phyloP scores from a whole-genome alignment of 1,140 invertebrate genomes.

The Danaus melanippus region DNA sequence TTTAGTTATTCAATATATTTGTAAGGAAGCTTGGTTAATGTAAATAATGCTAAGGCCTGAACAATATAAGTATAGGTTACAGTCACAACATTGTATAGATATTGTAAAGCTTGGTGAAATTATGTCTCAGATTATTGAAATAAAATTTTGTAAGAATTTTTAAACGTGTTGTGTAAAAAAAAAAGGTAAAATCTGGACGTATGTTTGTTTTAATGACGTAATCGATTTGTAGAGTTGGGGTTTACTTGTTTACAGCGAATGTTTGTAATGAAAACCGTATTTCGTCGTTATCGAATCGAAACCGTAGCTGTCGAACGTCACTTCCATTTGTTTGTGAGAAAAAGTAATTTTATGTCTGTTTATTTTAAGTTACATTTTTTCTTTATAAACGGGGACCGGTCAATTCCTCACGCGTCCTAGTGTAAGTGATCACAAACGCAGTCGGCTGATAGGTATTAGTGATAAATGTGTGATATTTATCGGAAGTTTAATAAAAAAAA shows the following conservation, averaged over 20 bases:
- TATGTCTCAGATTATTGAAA: slow-evolving; percentile 42
- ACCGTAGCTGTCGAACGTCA: slow-evolving; percentile 18
- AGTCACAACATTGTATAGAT: slow-evolving; percentile 41
- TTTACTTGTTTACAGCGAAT: neutral
- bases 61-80: slow-evolving; percentile 51
- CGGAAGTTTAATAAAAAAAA: slow-evolving; percentile 19
- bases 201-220: slow-evolving; percentile 4
- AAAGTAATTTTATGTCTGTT: slow-evolving; percentile 17
- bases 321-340: slow-evolving; percentile 13
- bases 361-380: slow-evolving; percentile 39
- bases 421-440: slow-evolving; percentile 32
- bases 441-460: slow-evolving; percentile 43
- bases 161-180: slow-evolving; percentile 24
- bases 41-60: slow-evolving; percentile 48
- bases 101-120: slow-evolving; percentile 49
- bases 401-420: slow-evolving; percentile 41
- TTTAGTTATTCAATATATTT: slow-evolving; percentile 26
- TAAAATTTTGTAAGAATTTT: slow-evolving; percentile 26
- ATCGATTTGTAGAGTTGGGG: neutral
- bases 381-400: slow-evolving; percentile 33
- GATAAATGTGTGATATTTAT: slow-evolving; percentile 61
- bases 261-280: slow-evolving; percentile 5
- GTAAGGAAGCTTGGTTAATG: slow-evolving; percentile 36
- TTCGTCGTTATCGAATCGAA: slow-evolving; percentile 14
- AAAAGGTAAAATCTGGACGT: slow-evolving; percentile 10